Evolutionary conservation across 2,113 vertebrate species (phyloP), one percentile per base, ranked within the genome.

Genomic region (Sander vitreus): DNA sequence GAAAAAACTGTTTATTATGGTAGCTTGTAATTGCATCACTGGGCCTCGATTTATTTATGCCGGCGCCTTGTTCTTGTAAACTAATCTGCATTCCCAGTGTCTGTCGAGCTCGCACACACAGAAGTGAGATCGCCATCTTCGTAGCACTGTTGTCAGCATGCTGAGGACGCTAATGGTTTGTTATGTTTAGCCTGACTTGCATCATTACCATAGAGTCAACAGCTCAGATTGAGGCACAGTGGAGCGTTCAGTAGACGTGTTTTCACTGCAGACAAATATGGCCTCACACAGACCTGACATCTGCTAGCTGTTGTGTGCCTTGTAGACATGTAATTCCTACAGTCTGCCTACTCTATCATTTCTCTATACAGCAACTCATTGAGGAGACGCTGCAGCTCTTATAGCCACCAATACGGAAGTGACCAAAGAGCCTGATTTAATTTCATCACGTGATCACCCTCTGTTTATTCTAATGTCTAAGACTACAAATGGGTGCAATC

Each of bases 151-250:
- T 83, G 86, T 66, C 74, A 23, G 83, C 90, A 82, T 76, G 91
- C 88, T 85, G 88, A 76, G 84, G 90, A 93, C 30, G 73, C 90
- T 93, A 91, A 94, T 93, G 90, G 89, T 94, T 94, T 94, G 93
- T 94, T 94, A 88, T 93, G 93, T 93, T 94, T 93, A 91, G 89
- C 88, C 76, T 80, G 91, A 92, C 92, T 93, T 92, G 90, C 89
- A 91, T 94, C 93, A 93, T 94, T 94, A 94, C 89, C 91, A 33
- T 73, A 91, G 92, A 93, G 90, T 93, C 92, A 94, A 93, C 91
- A 92, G 88, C 88, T 91, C 79, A 79, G 90, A 91, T 89, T 87
- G 92, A 91, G 89, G 89, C 91, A 91, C 91, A 88, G 91, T 54
- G 81, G 81, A 90, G 91, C 93, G 50, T 91, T 91, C 76, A 85